Base-by-base conservation (phyloP, 2,888 invertebrate species). In the Ochropleura leucogaster region DNA sequence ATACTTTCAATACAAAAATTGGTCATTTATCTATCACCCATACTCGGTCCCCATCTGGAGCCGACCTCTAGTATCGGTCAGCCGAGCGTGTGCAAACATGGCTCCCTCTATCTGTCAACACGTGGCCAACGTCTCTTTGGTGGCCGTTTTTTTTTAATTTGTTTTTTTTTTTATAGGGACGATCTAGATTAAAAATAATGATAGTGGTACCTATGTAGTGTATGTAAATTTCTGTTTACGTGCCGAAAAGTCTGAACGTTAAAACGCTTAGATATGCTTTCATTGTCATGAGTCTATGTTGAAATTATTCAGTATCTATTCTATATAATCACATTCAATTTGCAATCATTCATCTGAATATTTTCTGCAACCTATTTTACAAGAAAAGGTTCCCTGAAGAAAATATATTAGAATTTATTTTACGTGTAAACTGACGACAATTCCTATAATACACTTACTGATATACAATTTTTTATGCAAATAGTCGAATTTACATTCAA, bases 41-140 rank as follows among this genome's bases (percentile, higher is more conserved):
- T 47, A 65, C 14, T 80, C 75, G 77, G 80, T 65, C 79, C 83
- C 89, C 90, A 91, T 91, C 91, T 92, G 70, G 79, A 77, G 82
- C 79, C 88, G 92, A 94, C 93, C 94, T 92, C 91, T 77, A 72
- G 79, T 90, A 94, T 94, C 94, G 94, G 94, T 94, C 94, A 94
- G 84, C 73, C 79, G 82, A 79, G 77, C 77, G 84, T 90, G 85
- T 82, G 88, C 88, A 93, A 94, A 94, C 89, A 94, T 77, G 79
- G 86, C 90, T 89, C 93, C 93, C 93, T 93, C 88, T 90, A 92
- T 93, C 91, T 92, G 92, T 93, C 90, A 92, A 93, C 89, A 93
- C 90, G 89, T 89, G 90, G 89, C 78, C 84, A 79, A 74, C 82
- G 88, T 79, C 84, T 84, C 85, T 83, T 46, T 80, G 76, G 60